Evolutionary conservation across 2,888 invertebrate genomes (phyloP).

Genomic region (Sinelater perroti): DNA sequence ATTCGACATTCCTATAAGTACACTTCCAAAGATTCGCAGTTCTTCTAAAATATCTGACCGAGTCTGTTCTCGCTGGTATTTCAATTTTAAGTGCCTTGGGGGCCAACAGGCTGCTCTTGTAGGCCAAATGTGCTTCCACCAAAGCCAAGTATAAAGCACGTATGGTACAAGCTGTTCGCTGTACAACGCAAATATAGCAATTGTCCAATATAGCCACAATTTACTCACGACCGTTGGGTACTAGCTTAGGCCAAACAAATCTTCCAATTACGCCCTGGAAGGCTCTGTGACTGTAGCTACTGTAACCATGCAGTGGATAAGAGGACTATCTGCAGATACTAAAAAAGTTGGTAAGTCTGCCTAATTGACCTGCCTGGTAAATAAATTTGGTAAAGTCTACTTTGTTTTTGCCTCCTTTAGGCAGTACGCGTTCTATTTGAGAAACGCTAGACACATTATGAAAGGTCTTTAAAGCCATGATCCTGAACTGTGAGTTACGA

Average conservation of each 20-base stretch:
- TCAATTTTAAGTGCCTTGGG: slow-evolving; percentile 89
- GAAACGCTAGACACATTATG: no score
- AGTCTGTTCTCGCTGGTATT: slow-evolving; percentile 78
- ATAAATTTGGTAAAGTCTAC: slow-evolving; percentile 80
- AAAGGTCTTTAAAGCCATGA: no score
- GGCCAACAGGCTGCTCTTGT: slow-evolving; percentile 96
- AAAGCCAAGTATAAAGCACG: slow-evolving; percentile 93
- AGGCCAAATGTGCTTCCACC: slow-evolving; percentile 88
- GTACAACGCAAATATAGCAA: slow-evolving; percentile 85
- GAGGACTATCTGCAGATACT: slow-evolving; percentile 86
- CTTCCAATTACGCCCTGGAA: slow-evolving; percentile 88
- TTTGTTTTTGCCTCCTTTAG: slow-evolving; percentile 99
- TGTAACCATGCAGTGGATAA: slow-evolving; percentile 86
- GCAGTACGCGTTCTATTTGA: slow-evolving; percentile 96
- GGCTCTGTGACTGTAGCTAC: slow-evolving; percentile 84
- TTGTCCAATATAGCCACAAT: slow-evolving; percentile 66
- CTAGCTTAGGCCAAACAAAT: slow-evolving; percentile 80
- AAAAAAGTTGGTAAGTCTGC: slow-evolving; percentile 72
- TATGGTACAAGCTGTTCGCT: slow-evolving; percentile 95
- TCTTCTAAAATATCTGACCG: slow-evolving; percentile 85
- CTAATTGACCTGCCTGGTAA: slow-evolving; percentile 68
- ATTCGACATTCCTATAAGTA: slow-evolving; percentile 83
- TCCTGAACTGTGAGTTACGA: no score
- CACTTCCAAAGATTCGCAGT: slow-evolving; percentile 89
- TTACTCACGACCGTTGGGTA: slow-evolving; percentile 93